Evolutionary conservation across 2,797 vertebrate genomes (phyloP).

Genomic region (Synanceia verrucosa): DNA sequence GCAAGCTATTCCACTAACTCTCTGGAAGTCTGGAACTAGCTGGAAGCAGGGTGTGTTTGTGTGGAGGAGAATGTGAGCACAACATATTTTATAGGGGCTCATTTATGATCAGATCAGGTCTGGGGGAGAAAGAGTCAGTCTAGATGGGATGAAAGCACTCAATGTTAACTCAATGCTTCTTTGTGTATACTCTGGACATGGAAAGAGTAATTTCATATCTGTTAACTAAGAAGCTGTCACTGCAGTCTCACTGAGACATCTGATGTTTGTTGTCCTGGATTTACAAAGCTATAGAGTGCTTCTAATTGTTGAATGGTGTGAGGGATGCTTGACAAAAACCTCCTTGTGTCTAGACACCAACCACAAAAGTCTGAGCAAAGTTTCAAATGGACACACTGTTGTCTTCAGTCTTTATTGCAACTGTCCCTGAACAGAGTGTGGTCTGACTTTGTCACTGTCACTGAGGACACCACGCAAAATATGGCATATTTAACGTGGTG

Average conservation of each 20-base stretch:
- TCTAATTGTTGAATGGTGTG: conserved; percentile 4
- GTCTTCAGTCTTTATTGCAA: background rate
- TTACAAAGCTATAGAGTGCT: background rate
- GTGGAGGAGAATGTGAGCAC: background rate
- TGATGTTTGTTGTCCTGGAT: background rate
- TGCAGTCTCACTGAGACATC: no score
- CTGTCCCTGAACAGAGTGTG: background rate
- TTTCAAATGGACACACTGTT: conserved; percentile 2
- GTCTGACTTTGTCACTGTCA: background rate
- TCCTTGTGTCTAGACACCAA: background rate
- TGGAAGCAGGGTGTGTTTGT: background rate
- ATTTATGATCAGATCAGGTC: background rate
- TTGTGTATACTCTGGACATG: background rate
- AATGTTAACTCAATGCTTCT: background rate
- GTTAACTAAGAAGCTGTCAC: background rate
- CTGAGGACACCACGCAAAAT: background rate
- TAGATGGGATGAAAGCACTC: conserved; percentile 10
- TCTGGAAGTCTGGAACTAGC: background rate
- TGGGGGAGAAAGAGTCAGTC: background rate
- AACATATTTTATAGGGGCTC: background rate
- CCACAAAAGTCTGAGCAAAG: background rate
- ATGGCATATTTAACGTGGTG: background rate
- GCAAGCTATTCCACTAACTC: background rate
- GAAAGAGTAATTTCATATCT: conserved; percentile 3
- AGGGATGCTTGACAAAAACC: background rate